phyloP scores from a whole-genome alignment of 2,888 invertebrate genomes.

The Neocrepidodera transversa region DNA sequence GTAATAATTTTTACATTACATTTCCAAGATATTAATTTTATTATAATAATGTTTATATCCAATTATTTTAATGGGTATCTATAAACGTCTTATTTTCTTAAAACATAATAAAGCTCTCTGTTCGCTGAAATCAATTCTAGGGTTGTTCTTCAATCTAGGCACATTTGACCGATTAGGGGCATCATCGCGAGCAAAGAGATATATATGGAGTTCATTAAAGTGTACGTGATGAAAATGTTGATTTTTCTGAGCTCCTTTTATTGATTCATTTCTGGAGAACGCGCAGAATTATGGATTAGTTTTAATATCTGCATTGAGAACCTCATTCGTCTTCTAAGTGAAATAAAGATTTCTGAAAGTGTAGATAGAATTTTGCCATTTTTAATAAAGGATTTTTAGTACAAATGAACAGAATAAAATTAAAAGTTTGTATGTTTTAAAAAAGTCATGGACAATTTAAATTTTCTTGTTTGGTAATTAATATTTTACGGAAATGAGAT shows the following conservation, averaged over 20 bases:
- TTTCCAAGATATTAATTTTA: too few species aligned
- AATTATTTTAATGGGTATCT: too few species aligned
- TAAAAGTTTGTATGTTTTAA: too few species aligned
- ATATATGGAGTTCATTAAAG: slow-evolving; percentile 19
- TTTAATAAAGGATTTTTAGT: too few species aligned
- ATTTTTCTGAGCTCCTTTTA: slow-evolving; percentile 12
- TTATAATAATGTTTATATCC: too few species aligned
- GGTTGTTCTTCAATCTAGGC: slow-evolving; percentile 6
- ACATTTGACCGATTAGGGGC: slow-evolving; percentile 16
- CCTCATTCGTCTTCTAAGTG: slow-evolving; percentile 5
- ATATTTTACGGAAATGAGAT: too few species aligned
- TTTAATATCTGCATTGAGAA: slow-evolving; percentile 18
- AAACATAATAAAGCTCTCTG: neutral
- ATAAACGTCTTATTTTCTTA: neutral
- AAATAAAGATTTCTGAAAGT: neutral
- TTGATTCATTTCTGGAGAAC: slow-evolving; percentile 17
- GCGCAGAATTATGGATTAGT: slow-evolving; percentile 12
- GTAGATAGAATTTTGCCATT: too few species aligned
- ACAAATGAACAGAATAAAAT: too few species aligned
- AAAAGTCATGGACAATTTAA: too few species aligned
- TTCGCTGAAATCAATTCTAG: neutral
- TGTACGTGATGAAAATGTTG: slow-evolving; percentile 12
- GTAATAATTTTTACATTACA: too few species aligned
- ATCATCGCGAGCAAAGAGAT: slow-evolving; percentile 11
- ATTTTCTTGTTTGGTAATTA: too few species aligned